Conservation (phyloP, 1,140 invertebrate species). For the Cotesia chilonis region DNA sequence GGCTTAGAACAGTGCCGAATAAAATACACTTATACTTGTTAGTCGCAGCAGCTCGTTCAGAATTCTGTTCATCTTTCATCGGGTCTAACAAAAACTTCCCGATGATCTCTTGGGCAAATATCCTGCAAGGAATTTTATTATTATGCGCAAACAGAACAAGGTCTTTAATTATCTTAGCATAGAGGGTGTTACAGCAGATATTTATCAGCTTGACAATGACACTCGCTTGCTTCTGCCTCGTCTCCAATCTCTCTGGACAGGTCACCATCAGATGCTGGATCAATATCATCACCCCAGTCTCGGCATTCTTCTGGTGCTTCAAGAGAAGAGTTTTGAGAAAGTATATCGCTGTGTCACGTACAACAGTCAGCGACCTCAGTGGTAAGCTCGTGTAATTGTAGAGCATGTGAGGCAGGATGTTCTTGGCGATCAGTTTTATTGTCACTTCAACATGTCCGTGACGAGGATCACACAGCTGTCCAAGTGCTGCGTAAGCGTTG, state of each 20-base stretch:
- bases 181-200: conserved; percentile 53
- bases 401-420: conserved; percentile 64
- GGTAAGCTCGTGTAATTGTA: conserved; percentile 58
- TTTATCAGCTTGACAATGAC: conserved; percentile 65
- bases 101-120: conserved; percentile 70
- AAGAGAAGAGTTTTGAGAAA: conserved; percentile 66
- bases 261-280: conserved; percentile 70
- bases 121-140: conserved; percentile 63
- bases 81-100: conserved; percentile 61
- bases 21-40: conserved; percentile 61
- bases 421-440: conserved; percentile 64
- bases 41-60: conserved; percentile 21
- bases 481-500: conserved; percentile 64
- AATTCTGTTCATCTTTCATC: conserved; percentile 27
- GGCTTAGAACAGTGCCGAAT: conserved; percentile 64
- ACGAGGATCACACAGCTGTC: conserved; percentile 60
- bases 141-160: conserved; percentile 65
- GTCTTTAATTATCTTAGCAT: conserved; percentile 59
- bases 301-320: conserved; percentile 54
- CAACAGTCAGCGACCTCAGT: conserved; percentile 54
- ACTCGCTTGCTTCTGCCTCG: conserved; percentile 66
- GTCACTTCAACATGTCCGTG: conserved; percentile 65
- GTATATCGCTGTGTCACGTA: conserved; percentile 65
- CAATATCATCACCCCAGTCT: conserved; percentile 61
- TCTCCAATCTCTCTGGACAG: conserved; percentile 70